These are phyloP conservation scores for Botia kubotai DNA, from an alignment of 2,797 vertebrate genomes.

Conservation along the genomic window DNA sequence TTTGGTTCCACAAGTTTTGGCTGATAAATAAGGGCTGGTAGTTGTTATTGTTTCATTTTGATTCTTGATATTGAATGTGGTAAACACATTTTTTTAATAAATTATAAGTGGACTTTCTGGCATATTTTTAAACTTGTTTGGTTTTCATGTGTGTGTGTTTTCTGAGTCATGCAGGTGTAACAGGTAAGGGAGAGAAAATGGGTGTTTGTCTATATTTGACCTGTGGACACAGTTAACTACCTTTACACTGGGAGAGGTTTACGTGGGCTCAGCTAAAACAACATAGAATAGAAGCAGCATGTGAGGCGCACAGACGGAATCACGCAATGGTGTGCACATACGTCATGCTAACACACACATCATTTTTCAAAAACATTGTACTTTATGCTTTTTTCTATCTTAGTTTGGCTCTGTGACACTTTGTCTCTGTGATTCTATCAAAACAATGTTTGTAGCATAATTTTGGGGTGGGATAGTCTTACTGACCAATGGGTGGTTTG, in stretches of 20 bases:
- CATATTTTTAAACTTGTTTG: neutral
- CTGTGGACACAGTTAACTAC: slow-evolving; percentile 40
- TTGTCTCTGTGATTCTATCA: neutral
- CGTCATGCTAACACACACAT: neutral
- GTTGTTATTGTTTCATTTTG: neutral
- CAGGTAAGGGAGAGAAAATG: slow-evolving; percentile 31
- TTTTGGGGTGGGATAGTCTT: no score
- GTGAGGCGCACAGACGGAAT: slow-evolving; percentile 10
- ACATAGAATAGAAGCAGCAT: slow-evolving; percentile 18
- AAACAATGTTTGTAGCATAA: neutral
- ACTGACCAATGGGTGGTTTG: no score
- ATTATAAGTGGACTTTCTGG: neutral
- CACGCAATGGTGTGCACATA: neutral
- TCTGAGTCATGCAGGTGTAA: slow-evolving; percentile 25
- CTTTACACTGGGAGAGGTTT: slow-evolving; percentile 48
- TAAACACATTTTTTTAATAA: neutral
- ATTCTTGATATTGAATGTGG: neutral
- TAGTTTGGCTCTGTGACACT: no score
- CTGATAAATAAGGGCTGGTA: neutral
- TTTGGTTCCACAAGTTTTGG: neutral
- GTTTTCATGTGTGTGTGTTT: slow-evolving; percentile 23
- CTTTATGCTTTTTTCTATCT: neutral
- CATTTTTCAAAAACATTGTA: neutral
- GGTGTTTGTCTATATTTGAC: slow-evolving; percentile 48
- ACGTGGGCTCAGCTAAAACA: slow-evolving; percentile 24